Conservation (phyloP, 2,888 invertebrate species). For the Strigamia crassipes region DNA sequence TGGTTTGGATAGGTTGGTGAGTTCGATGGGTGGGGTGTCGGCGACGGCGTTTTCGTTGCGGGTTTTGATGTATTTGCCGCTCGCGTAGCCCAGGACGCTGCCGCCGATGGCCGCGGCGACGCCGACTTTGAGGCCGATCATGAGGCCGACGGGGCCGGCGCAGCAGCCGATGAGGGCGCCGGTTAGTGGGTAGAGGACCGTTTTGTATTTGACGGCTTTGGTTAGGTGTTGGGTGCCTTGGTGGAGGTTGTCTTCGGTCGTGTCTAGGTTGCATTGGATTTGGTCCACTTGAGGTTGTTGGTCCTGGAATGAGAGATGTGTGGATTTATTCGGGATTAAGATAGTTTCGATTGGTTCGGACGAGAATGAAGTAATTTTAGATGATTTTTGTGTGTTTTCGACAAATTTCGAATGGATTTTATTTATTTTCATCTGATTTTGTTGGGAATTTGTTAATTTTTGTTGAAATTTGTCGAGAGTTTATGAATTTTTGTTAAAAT, state of each 20-base stretch:
- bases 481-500: too few relatives aligned
- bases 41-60: neutral
- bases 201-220: neutral
- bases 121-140: constrained; percentile 3
- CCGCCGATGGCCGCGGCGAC: neutral
- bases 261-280: constrained; percentile 9
- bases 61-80: neutral
- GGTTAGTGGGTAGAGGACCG: neutral
- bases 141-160: constrained; percentile 21
- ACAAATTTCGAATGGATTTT: too few relatives aligned
- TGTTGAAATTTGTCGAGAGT: too few relatives aligned
- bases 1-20: neutral
- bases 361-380: too few relatives aligned
- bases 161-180: constrained; percentile 25
- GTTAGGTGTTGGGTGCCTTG: constrained; percentile 14
- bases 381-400: too few relatives aligned
- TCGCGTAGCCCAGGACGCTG: neutral
- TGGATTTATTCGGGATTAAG: too few relatives aligned
- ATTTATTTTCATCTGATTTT: too few relatives aligned
- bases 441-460: too few relatives aligned
- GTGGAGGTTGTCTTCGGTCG: constrained; percentile 7
- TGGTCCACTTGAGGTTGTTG: constrained; percentile 20
- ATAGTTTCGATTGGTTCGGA: too few relatives aligned
- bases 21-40: neutral
- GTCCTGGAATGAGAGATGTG: neutral